phyloP scores from a whole-genome alignment of 2,797 vertebrate species.

The Lepus oiostolus region DNA sequence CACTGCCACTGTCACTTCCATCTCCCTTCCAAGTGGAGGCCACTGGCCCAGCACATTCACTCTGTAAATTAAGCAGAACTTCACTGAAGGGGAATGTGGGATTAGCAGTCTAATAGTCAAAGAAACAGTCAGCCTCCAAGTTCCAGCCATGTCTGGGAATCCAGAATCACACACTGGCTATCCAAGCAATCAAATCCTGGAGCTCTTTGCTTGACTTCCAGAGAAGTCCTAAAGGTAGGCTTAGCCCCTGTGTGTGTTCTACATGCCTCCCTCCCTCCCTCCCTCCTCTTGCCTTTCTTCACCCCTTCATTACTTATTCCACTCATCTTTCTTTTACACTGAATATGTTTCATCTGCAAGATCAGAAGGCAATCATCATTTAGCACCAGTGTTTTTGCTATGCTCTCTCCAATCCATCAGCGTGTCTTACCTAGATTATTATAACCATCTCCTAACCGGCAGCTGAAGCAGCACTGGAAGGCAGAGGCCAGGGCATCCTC shows the following conservation, averaged over 20 bases:
- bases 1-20: neutral
- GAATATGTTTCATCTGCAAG: neutral
- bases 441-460: neutral
- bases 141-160: neutral
- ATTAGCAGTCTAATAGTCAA: neutral
- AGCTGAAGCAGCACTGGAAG: neutral
- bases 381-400: neutral
- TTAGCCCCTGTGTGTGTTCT: neutral
- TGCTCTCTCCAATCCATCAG: neutral
- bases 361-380: neutral
- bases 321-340: neutral
- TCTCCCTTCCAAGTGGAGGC: neutral
- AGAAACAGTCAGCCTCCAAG: neutral
- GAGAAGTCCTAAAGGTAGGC: neutral
- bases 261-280: neutral
- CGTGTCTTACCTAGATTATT: neutral
- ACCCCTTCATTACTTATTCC: neutral
- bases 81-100: neutral
- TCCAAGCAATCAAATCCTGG: neutral
- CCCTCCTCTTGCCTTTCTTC: neutral
- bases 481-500: neutral
- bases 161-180: neutral
- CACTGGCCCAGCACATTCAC: neutral
- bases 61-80: too few relatives aligned
- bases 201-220: neutral